A percentile compares a stretch with the other conserved stretches of the same genome.
phyloP scores from a whole-genome alignment of 2,797 vertebrate species.

The Molossus molossus region DNA sequence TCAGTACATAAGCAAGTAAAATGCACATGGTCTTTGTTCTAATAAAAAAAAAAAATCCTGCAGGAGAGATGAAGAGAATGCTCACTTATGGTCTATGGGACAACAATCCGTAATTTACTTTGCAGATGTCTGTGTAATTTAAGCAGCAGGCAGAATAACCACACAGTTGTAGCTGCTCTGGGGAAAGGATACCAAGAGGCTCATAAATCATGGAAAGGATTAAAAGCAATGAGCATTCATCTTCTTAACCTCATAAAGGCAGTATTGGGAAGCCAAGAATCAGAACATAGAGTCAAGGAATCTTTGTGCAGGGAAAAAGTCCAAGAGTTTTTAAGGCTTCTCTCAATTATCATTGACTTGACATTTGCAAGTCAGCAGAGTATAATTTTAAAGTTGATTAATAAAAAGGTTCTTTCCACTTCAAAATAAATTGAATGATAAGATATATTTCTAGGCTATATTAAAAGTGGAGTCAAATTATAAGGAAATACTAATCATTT shows the following conservation, averaged over 20 bases:
- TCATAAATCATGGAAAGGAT: constrained; percentile 94
- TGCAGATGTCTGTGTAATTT: constrained; percentile 89
- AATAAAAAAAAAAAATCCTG: constrained; percentile 70
- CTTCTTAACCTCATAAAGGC: constrained; percentile 92
- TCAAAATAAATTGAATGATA: constrained; percentile 61
- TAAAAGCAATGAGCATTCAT: constrained; percentile 95
- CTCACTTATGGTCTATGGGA: constrained; percentile 86
- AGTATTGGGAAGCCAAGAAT: constrained; percentile 91
- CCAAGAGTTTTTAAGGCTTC: constrained; percentile 87
- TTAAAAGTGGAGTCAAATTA: background rate
- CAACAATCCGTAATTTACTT: constrained; percentile 90
- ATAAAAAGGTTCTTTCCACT: background rate
- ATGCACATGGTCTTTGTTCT: constrained; percentile 67
- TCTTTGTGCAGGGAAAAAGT: constrained; percentile 88
- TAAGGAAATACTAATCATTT: background rate
- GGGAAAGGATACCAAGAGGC: constrained; percentile 86
- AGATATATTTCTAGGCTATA: background rate
- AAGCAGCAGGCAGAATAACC: constrained; percentile 86
- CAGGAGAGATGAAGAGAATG: constrained; percentile 88
- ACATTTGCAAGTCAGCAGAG: constrained; percentile 64
- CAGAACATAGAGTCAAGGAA: constrained; percentile 89
- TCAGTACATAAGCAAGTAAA: constrained; percentile 55
- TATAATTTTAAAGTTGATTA: constrained; percentile 71
- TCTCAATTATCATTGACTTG: constrained; percentile 76
- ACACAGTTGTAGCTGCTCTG: constrained; percentile 87